phyloP scores from a whole-genome alignment of 2,113 vertebrate genomes.

The Hemicordylus capensis region DNA sequence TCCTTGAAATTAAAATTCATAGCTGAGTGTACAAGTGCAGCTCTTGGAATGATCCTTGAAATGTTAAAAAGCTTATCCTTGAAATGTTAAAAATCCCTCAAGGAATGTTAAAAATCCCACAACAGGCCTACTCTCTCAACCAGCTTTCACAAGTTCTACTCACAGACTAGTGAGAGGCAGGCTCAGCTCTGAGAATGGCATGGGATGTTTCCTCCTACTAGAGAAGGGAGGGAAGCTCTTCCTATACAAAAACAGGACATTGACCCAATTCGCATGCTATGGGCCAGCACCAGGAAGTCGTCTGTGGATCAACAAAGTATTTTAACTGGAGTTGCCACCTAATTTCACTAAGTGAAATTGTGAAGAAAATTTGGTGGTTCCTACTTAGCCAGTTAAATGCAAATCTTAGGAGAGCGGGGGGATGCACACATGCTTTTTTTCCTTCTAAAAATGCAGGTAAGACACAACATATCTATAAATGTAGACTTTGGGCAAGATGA shows the following conservation, averaged over 20 bases:
- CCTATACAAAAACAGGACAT: neutral
- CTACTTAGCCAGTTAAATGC: neutral
- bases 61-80: neutral
- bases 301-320: neutral
- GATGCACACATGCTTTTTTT: neutral
- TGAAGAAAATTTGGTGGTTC: neutral
- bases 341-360: neutral
- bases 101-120: neutral
- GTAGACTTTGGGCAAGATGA: neutral
- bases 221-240: neutral
- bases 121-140: neutral
- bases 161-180: neutral
- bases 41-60: conserved; percentile 16
- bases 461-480: neutral
- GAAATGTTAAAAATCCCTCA: neutral
- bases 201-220: neutral
- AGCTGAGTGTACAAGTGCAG: neutral
- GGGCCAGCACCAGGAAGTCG: neutral
- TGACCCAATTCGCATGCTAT: neutral
- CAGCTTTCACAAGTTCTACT: neutral
- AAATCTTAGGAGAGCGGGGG: neutral
- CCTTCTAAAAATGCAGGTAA: neutral
- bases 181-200: neutral
- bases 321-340: neutral
- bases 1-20: neutral